Evolutionary conservation across 2,888 invertebrate genomes (phyloP).

Genomic region (Camptogramma bilineatum): DNA sequence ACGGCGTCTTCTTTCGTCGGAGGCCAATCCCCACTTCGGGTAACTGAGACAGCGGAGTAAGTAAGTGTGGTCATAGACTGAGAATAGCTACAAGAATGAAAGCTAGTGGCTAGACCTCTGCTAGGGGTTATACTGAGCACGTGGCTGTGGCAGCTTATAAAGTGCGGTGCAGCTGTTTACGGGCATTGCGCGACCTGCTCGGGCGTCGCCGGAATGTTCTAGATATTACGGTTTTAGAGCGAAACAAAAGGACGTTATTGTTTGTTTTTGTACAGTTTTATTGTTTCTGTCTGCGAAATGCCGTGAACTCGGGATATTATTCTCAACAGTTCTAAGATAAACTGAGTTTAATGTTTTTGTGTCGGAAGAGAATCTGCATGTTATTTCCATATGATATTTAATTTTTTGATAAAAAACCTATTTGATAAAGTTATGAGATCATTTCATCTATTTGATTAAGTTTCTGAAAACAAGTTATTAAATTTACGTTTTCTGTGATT

Average conservation of each 20-base stretch:
- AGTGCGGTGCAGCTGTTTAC: slow-evolving; percentile 1
- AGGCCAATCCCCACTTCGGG: too few species aligned
- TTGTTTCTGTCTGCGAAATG: slow-evolving; percentile 1
- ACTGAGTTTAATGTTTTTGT: not conserved
- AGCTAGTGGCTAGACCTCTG: not conserved
- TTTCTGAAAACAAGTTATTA: too few species aligned
- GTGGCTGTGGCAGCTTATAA: not conserved
- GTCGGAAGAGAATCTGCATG: not conserved
- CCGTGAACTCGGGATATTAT: not conserved
- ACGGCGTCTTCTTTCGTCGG: too few species aligned
- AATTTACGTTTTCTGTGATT: too few species aligned
- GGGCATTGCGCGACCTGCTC: slow-evolving; percentile 1
- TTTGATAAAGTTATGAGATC: too few species aligned
- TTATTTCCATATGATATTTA: too few species aligned
- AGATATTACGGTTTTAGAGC: not conserved
- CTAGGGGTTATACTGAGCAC: not conserved
- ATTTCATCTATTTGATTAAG: too few species aligned
- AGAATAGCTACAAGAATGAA: not conserved
- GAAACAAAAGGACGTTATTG: not conserved
- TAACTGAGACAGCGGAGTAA: too few species aligned
- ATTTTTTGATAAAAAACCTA: too few species aligned
- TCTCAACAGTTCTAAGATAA: not conserved
- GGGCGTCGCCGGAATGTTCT: not conserved
- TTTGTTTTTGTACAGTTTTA: slow-evolving; percentile 3
- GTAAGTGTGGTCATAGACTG: too few species aligned